Evolutionary conservation across 2,113 vertebrate genomes (phyloP).

Genomic region (Platysternon megacephalum): DNA sequence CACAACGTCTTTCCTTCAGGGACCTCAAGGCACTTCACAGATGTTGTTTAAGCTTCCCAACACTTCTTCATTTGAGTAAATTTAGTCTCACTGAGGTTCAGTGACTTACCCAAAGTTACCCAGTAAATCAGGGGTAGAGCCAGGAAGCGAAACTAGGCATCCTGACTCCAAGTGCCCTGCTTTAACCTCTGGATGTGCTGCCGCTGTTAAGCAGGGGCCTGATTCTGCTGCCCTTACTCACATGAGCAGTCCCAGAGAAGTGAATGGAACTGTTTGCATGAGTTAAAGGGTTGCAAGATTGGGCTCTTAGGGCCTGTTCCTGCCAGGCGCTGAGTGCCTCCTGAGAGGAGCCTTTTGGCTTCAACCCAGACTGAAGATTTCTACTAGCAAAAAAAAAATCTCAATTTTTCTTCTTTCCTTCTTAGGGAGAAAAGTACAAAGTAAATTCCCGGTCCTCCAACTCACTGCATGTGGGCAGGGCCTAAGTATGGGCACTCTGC

Average conservation of each 20-base stretch:
- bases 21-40: constrained; percentile 23
- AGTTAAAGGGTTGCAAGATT: neutral
- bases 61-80: constrained; percentile 41
- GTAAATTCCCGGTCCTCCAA: fast-evolving
- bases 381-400: constrained; percentile 24
- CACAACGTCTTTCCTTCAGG: constrained; percentile 20
- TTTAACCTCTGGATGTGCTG: constrained; percentile 45
- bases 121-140: constrained; percentile 56
- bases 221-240: neutral
- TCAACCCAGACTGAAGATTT: neutral
- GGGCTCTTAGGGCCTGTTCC: constrained; percentile 12
- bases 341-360: constrained; percentile 31
- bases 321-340: neutral
- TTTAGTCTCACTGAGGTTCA: constrained; percentile 49
- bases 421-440: neutral
- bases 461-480: neutral
- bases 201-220: constrained; percentile 34
- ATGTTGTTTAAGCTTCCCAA: constrained; percentile 19
- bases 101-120: constrained; percentile 55
- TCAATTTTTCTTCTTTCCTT: neutral
- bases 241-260: neutral
- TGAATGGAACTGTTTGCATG: neutral
- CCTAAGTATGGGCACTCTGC: neutral
- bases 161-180: constrained; percentile 36
- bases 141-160: constrained; percentile 59